Evolutionary conservation across 2,888 invertebrate species (phyloP).

Genomic region (Archaeoteleia sp.): DNA sequence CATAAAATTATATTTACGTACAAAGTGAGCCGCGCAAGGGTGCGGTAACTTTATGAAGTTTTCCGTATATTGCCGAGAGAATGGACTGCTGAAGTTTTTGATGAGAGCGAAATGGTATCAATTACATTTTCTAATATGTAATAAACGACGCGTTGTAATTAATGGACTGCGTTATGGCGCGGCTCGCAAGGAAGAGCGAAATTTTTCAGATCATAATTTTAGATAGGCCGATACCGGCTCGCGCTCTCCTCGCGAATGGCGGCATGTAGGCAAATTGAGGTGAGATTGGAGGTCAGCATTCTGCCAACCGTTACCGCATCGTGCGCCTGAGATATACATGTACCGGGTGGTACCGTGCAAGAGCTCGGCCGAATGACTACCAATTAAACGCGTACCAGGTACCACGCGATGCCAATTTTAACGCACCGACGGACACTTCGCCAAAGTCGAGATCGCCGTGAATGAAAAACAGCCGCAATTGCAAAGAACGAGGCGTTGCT

Average conservation of each 20-base stretch:
- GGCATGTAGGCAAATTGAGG: constrained; percentile 75
- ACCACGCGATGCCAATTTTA: constrained; percentile 28
- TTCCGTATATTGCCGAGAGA: no score
- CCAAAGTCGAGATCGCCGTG: constrained; percentile 23
- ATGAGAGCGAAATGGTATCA: constrained; percentile 48
- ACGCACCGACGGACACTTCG: not conserved
- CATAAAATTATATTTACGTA: not conserved
- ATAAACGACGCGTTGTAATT: constrained; percentile 63
- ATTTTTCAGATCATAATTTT: constrained; percentile 74
- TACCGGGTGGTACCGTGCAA: constrained; percentile 61
- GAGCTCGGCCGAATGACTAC: constrained; percentile 40
- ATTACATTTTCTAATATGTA: constrained; percentile 54
- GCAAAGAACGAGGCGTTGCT: constrained; percentile 40
- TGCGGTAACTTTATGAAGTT: not conserved
- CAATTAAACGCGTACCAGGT: constrained; percentile 50
- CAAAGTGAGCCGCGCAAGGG: not conserved
- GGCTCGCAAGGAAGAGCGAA: constrained; percentile 57
- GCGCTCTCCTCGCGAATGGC: constrained; percentile 67
- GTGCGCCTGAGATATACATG: constrained; percentile 52
- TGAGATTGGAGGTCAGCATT: constrained; percentile 74
- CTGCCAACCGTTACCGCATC: constrained; percentile 67
- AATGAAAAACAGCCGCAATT: constrained; percentile 40
- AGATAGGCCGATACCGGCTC: constrained; percentile 67
- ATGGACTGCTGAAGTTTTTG: constrained; percentile 18
- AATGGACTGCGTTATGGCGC: constrained; percentile 64